Base-by-base conservation (phyloP, 2,888 invertebrate species). In the Bombyx huttoni region DNA sequence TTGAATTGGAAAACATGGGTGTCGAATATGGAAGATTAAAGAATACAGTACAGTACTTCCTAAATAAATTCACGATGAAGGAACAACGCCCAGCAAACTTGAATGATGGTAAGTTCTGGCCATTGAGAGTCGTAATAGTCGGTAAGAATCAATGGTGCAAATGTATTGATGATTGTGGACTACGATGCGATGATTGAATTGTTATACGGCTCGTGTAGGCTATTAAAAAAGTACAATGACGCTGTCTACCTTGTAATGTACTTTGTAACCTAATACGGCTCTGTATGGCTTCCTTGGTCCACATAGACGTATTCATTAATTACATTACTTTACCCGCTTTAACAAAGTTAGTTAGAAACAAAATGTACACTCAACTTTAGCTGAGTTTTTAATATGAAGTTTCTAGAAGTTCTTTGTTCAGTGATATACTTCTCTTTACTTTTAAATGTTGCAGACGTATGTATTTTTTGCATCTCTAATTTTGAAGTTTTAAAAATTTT, bases 311-410 rank as follows among this genome's bases (percentile, higher is more conserved):
- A 12, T 40, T 1, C 2, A 40, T 40, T 40, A 53, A 52, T 49
- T 51, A 46, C 40, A 13, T 51, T 46, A 45, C 48, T 13, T 49
- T 45, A 13, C 14, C 14, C 50, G 52, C 50, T 50, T 33, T 34
- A 56, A 52, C 10, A 56, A 52, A 53, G 56, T 58, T 56, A 48
- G 46, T 40, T 40, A 40, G 40, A 40, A 40, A 40, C 40, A 5
- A 12, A 40, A 8, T 12, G 40, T 40, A 40, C 8, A 40, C 40
- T 8, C 8, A 40, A 40, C 0, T 40, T 40, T 12, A 40, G 24
- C 5, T 3, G 24, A 24, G 24, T 24, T 24, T 24, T 24, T 24
- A 24, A 24, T 24, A 24, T 24, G 24, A 24, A 24, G 24, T 24
- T 24, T 24, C 40, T 40, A 40, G 6, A 40, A 40, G 40, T 40